phyloP scores from a whole-genome alignment of 2,797 vertebrate species.

The Gallinago solitaria region DNA sequence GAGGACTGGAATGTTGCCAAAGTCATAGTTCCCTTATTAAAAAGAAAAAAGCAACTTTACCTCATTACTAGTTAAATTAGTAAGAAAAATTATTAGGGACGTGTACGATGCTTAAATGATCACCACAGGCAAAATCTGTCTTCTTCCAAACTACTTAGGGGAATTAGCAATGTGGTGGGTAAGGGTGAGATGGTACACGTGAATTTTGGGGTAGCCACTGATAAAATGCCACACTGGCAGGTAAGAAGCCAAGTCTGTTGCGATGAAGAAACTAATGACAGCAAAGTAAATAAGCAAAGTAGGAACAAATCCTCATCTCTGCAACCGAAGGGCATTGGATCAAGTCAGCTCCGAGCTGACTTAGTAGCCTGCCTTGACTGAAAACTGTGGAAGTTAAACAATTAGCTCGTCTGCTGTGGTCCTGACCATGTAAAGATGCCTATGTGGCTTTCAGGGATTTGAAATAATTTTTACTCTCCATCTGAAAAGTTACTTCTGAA shows the following conservation, averaged over 20 bases:
- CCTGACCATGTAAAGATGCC: neutral
- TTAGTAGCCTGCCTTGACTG: neutral
- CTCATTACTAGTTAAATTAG: slow-evolving; percentile 24
- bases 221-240: neutral
- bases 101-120: neutral
- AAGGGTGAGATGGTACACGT: fast-evolving
- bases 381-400: neutral
- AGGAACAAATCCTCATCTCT: neutral
- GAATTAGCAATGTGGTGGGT: neutral
- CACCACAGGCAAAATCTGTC: slow-evolving; percentile 2
- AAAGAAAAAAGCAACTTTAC: neutral
- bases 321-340: neutral
- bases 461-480: neutral
- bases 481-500: neutral
- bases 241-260: neutral
- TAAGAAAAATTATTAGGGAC: slow-evolving; percentile 26
- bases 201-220: neutral
- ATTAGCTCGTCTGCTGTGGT: neutral
- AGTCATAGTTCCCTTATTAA: neutral
- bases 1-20: neutral
- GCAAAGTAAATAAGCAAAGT: neutral
- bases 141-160: neutral
- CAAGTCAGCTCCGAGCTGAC: neutral
- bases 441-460: neutral
- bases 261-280: neutral